Evolutionary conservation across 2,797 vertebrate species (phyloP).

Genomic region (Pantherophis alleghaniensis): DNA sequence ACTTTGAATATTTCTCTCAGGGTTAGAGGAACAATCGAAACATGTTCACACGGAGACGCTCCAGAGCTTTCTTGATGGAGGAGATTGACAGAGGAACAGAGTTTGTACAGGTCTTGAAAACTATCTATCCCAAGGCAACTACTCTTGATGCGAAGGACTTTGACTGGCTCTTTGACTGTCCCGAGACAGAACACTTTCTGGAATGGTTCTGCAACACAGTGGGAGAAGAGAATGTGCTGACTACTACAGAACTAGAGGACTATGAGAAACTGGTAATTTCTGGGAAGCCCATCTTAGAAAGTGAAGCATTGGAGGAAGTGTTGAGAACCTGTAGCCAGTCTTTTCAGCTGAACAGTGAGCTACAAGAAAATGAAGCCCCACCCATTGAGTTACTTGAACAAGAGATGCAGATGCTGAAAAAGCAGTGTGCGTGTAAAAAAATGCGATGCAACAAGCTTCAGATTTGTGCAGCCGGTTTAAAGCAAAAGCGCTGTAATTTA

Average conservation of each 20-base stretch:
- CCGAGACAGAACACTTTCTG: constrained; percentile 38
- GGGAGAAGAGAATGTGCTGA: constrained; percentile 33
- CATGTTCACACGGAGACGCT: constrained; percentile 23
- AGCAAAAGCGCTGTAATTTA: constrained; percentile 28
- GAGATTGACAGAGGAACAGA: neutral
- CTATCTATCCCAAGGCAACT: constrained; percentile 23
- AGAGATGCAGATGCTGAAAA: constrained; percentile 43
- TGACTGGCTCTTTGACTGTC: constrained; percentile 54
- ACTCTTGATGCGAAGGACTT: constrained; percentile 45
- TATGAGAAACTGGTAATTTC: constrained; percentile 37
- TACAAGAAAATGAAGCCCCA: neutral
- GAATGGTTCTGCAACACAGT: constrained; percentile 51
- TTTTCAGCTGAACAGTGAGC: rapidly evolving
- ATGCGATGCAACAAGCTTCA: constrained; percentile 34
- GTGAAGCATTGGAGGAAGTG: neutral
- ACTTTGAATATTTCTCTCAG: constrained; percentile 17
- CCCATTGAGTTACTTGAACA: constrained; percentile 36
- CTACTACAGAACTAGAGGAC: constrained; percentile 43
- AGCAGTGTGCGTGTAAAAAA: rapidly evolving
- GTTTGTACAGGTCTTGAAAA: constrained; percentile 22
- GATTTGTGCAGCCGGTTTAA: neutral
- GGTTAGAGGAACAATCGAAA: neutral
- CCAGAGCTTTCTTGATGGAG: constrained; percentile 1
- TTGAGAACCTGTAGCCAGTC: neutral
- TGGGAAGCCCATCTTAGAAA: constrained; percentile 55